Evolutionary conservation across 2,888 invertebrate genomes (phyloP).

Genomic region (Tipula helvola): DNA sequence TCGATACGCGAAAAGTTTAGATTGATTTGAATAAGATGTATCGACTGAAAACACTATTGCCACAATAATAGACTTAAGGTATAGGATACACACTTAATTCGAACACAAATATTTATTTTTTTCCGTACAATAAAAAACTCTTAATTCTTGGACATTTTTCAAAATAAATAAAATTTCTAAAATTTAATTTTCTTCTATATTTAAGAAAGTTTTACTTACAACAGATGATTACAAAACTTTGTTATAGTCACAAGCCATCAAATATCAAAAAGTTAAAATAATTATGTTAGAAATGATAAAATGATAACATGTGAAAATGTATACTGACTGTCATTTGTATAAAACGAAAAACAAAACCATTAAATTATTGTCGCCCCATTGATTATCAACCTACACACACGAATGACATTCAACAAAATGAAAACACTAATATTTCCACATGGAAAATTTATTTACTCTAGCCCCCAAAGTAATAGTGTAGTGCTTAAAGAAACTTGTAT

Average conservation of each 20-base stretch:
- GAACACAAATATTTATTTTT: background rate
- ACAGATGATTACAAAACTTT: background rate
- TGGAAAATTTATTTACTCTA: background rate
- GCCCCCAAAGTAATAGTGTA: background rate
- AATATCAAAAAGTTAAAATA: background rate
- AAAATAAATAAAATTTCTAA: conserved; percentile 4
- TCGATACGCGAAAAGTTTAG: too few species aligned
- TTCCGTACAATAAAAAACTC: background rate
- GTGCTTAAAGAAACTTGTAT: background rate
- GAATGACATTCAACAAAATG: background rate
- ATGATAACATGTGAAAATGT: background rate
- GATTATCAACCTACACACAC: background rate
- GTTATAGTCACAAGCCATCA: background rate
- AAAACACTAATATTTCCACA: background rate
- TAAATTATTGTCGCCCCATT: background rate
- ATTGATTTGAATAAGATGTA: too few species aligned
- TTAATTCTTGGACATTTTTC: background rate
- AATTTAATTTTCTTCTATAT: background rate
- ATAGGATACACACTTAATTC: too few species aligned
- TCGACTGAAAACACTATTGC: background rate
- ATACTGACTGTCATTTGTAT: background rate
- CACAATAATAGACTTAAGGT: background rate
- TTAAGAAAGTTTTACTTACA: background rate
- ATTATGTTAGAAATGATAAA: background rate
- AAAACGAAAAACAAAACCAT: background rate